These are phyloP conservation scores for Apodemus sylvaticus DNA, from an alignment of 2,113 vertebrate species.

Conservation along the genomic window DNA sequence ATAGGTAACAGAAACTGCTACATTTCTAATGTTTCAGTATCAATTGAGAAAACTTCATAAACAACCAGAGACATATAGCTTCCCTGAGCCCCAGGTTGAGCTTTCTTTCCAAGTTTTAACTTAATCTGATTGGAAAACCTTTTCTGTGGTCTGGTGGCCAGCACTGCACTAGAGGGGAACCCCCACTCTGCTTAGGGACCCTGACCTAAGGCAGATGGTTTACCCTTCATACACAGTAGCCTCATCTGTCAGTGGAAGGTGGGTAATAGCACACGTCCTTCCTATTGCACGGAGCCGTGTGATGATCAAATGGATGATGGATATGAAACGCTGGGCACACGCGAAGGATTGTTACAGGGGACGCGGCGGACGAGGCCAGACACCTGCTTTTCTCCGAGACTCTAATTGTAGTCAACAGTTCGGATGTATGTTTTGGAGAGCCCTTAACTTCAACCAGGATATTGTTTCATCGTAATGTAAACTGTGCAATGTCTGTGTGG, in stretches of 20 bases:
- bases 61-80: not conserved
- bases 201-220: slow-evolving; percentile 64
- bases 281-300: slow-evolving; percentile 51
- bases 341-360: slow-evolving; percentile 32
- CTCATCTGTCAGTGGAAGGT: slow-evolving; percentile 66
- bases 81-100: not conserved
- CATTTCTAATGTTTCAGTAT: slow-evolving; percentile 42
- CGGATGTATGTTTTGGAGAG: slow-evolving; percentile 48
- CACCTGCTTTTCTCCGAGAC: not conserved
- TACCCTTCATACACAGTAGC: slow-evolving; percentile 60
- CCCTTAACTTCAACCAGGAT: slow-evolving; percentile 50
- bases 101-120: not conserved
- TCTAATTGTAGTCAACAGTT: slow-evolving; percentile 29
- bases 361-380: not conserved
- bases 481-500: slow-evolving; percentile 62
- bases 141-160: not conserved
- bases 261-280: slow-evolving; percentile 70
- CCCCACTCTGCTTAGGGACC: not conserved
- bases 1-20: not conserved
- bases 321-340: slow-evolving; percentile 54
- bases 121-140: slow-evolving; percentile 9
- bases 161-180: not conserved
- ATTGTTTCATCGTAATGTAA: slow-evolving; percentile 70
- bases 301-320: slow-evolving; percentile 37
- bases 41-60: not conserved